Conservation (phyloP, 2,113 vertebrate genomes). For the Misgurnus mizolepis region DNA sequence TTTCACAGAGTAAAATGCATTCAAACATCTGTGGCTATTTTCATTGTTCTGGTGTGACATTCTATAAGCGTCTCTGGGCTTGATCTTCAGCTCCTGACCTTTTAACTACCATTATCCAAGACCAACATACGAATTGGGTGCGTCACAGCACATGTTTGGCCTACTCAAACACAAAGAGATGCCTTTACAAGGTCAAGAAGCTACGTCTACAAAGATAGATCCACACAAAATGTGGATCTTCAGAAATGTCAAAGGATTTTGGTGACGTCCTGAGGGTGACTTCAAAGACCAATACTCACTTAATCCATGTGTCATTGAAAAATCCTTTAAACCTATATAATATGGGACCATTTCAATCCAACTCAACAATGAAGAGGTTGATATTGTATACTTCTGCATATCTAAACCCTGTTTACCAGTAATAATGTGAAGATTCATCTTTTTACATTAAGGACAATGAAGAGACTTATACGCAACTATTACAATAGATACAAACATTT, state of each 20-base stretch:
- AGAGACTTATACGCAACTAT: no score
- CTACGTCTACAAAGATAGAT: not conserved
- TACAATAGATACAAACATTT: no score
- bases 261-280: not conserved
- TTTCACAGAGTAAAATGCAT: constrained; percentile 42
- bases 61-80: constrained; percentile 38
- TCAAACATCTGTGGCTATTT: constrained; percentile 40
- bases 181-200: not conserved
- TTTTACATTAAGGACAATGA: no score
- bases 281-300: not conserved
- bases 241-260: not conserved
- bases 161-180: not conserved
- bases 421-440: no score
- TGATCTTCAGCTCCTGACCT: constrained; percentile 25
- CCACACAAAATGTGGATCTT: not conserved
- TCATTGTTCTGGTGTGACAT: constrained; percentile 58
- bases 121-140: constrained; percentile 15
- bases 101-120: constrained; percentile 15
- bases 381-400: no score
- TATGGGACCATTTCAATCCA: no score
- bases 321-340: no score
- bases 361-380: no score
- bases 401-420: no score
- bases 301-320: no score
- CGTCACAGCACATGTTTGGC: constrained; percentile 17